A percentile compares a stretch with the other conserved stretches of the same genome.
Conservation (phyloP, 2,113 vertebrate genomes). For the Recurvirostra avosetta region DNA sequence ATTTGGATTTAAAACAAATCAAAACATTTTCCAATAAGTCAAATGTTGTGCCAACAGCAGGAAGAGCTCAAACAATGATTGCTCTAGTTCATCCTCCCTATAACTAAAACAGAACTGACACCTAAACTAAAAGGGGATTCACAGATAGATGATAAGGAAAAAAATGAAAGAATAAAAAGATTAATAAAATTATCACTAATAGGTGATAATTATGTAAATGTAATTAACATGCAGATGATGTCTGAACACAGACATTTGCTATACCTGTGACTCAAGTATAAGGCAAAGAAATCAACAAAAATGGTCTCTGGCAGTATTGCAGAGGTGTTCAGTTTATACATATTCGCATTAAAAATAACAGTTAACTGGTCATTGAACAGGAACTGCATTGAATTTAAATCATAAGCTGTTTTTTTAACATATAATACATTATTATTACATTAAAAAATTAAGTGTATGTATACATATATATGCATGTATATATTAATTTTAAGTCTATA, state of each 20-base stretch:
- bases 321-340: background rate
- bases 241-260: background rate
- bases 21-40: background rate
- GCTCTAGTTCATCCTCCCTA: background rate
- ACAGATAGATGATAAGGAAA: background rate
- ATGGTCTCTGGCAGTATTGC: accelerated
- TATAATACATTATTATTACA: background rate
- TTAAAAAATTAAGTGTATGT: background rate
- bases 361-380: background rate
- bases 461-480: too few relatives aligned
- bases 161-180: background rate
- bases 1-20: background rate
- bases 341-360: background rate
- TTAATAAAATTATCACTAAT: background rate
- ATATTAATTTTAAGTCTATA: background rate
- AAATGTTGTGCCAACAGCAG: background rate
- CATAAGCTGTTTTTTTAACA: background rate
- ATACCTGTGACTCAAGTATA: background rate
- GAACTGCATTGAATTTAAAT: background rate
- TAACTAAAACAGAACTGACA: background rate
- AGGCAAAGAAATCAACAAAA: background rate
- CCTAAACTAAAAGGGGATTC: background rate
- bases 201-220: background rate
- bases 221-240: background rate
- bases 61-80: background rate